phyloP scores from a whole-genome alignment of 2,797 vertebrate species.

The Danio kyathit region DNA sequence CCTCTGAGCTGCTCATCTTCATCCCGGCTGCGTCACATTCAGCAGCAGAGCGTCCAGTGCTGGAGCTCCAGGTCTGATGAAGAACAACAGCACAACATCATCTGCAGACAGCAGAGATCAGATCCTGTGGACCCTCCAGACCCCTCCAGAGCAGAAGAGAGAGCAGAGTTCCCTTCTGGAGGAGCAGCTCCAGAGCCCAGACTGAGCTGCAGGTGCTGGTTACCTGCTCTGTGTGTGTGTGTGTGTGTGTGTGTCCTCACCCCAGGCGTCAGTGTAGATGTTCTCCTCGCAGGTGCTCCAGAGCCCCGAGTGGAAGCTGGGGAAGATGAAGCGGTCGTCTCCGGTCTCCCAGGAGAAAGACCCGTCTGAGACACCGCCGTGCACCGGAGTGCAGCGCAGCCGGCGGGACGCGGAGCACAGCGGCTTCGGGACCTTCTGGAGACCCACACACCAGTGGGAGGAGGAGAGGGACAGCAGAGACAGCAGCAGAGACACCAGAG shows the following conservation, averaged over 20 bases:
- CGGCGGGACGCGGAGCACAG: slow-evolving; percentile 83
- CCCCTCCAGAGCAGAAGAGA: no score
- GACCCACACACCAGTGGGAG: slow-evolving; percentile 89
- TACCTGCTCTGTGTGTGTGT: no score
- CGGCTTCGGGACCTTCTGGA: slow-evolving; percentile 94
- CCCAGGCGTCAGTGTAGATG: slow-evolving; percentile 81
- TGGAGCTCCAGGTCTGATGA: no score
- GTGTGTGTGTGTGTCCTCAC: slow-evolving; percentile 62
- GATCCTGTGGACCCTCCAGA: no score
- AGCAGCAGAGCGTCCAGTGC: no score
- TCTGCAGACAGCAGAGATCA: no score
- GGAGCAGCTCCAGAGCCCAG: no score
- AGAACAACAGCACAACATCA: no score
- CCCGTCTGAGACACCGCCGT: slow-evolving; percentile 72
- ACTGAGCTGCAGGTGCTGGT: no score
- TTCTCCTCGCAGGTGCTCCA: slow-evolving; percentile 91
- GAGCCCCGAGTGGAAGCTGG: slow-evolving; percentile 87
- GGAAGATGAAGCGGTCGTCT: slow-evolving; percentile 90
- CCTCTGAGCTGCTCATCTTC: no score
- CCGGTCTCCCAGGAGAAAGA: slow-evolving; percentile 92
- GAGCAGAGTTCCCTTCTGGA: no score
- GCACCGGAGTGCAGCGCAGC: slow-evolving; percentile 83
- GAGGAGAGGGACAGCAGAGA: slow-evolving; percentile 83
- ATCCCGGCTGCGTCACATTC: no score
- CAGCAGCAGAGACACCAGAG: slow-evolving; percentile 84